Base-by-base conservation (phyloP, 2,797 vertebrate species). In the Labeo calbasu region DNA sequence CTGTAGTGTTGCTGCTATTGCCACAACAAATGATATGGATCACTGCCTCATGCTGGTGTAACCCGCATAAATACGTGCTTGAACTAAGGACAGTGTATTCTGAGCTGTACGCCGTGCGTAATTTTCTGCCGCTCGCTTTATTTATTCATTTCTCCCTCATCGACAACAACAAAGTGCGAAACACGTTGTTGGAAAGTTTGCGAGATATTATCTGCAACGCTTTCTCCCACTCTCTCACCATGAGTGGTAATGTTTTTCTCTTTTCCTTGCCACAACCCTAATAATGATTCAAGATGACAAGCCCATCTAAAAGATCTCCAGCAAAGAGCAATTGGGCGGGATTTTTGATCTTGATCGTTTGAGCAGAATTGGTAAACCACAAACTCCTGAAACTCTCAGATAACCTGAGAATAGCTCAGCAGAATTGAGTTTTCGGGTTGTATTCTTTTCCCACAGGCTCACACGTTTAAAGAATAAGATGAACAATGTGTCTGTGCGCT, bases 1-100 rank as follows among this genome's bases (percentile, higher is more conserved):
- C 25, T 5, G 13, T 51, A 51, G 25, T 68, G 48, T 68, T 79
- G 28, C 57, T 77, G 36, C 63, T 79, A 68, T 79, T 79, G 77
- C 63, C 77, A 79, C 63, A 79, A 79, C 48, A 79, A 68, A 79
- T 51, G 25, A 79, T 40, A 53, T 36, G 28, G 3, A 79, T 79
- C 77, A n/a, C 23, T 51, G 63, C 68, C 48, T 66, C 48, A 66
- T 68, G 48, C 63, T 36, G 77, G 77, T 68, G 48, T 36, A 32
- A 36, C 77, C 77, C 25, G 17, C 28, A 79, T 79, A 15, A n/a
- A 53, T 50, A 68, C 36, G 46, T 13, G 3, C 28, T 53, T 32
- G 14, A 23, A 43, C 75, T 43, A 50, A 68, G 77, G 43, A 78
- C 63, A 50, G 61, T 68, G 61, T 21, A 51, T 51, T 79, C 11